Evolutionary conservation across 2,113 vertebrate species (phyloP), one percentile per base, ranked within the genome.

Genomic region (Engystomops pustulosus): DNA sequence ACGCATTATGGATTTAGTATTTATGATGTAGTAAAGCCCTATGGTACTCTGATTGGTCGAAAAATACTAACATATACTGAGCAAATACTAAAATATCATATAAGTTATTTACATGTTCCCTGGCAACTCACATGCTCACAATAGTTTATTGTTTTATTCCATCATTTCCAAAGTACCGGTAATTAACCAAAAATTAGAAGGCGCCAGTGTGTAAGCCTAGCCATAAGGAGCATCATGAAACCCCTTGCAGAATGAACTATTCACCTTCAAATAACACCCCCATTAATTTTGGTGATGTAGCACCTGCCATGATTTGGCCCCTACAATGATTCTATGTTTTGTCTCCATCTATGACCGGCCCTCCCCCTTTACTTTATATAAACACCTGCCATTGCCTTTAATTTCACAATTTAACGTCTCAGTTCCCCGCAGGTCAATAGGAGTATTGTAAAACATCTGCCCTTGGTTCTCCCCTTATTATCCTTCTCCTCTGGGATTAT

Each of bases 301-400:
- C 74, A 77, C 75, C 75, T 60, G 34, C 18, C 18, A 76, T 77
- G 3, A 44, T 60, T 41, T 11, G 32, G 17, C 14, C 51, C 30
- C 51, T 23, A 34, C 75, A 14, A 58, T 27, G 9, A 20, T 23
- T 60, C 12, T 55, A 60, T 34, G 25, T 30, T 74, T 76, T 76
- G 47, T 32, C 62, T 36, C 62, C 10, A 32, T 65, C 30, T n/a
- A 49, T 41, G 47, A n/a, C 25, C 45, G 7, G 0, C 32, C 47
- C 27, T 32, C 51, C 20, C 51, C 30, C 47, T 14, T 27, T 45
- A 17, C 23, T 58, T 60, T 41, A 41, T 58, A 78, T 38, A 78
- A 58, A 41, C 75, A 78, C 32, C 74, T 77, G 74, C 32, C 51
- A 15, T 3, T 58, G 49, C 72, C 32, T 36, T 77, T 25, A 34